Evolutionary conservation across 2,113 vertebrate species (phyloP), one percentile per base, ranked within the genome.

Genomic region (Petroica traversi): DNA sequence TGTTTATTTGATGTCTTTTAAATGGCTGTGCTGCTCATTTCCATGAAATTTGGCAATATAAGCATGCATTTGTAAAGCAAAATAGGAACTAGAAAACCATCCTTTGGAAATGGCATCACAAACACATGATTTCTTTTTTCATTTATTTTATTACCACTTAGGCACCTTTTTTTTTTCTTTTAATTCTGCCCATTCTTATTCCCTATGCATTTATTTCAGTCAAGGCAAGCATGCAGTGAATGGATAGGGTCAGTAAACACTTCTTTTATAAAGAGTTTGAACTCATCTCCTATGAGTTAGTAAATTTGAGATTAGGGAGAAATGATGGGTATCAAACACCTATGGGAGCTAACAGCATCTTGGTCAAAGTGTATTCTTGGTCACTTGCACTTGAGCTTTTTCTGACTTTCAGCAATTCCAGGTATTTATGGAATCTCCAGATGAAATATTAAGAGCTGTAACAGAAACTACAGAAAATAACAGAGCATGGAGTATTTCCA

Each of bases 1-100:
- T 97, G 96, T 95, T 96, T 97, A 79, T 93, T 97, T 97, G 95
- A 93, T 98, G 95, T 94, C 92, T 97, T 97, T 97, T 97, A 95
- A 97, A 96, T 97, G 91, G 48, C 69, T 89, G 20, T 97, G 90
- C 79, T 95, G 93, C 92, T 97, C 89, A 93, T 97, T 97, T 97
- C 91, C 83, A 72, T 93, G 92, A 95, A 96, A 97, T 97, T 92
- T 96, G 76, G 86, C 92, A 96, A 95, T 76, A 82, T 93, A 96
- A 95, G 48, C 94, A 79, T 85, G 57, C 82, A 87, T 96, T 97
- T 93, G 82, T 97, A 97, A 95, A 95, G 80, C 64, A 88, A 86
- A 98, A 97, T 93, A 86, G 66, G 90, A 89, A 62, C 64, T 88
- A 92, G 74, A 95, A 94, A 89, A 68, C 64, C 49, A 76, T 95